These are phyloP conservation scores for Diadumene lineata DNA, from an alignment of 92 coral and sea anemone genomes.

Conservation along the genomic window DNA sequence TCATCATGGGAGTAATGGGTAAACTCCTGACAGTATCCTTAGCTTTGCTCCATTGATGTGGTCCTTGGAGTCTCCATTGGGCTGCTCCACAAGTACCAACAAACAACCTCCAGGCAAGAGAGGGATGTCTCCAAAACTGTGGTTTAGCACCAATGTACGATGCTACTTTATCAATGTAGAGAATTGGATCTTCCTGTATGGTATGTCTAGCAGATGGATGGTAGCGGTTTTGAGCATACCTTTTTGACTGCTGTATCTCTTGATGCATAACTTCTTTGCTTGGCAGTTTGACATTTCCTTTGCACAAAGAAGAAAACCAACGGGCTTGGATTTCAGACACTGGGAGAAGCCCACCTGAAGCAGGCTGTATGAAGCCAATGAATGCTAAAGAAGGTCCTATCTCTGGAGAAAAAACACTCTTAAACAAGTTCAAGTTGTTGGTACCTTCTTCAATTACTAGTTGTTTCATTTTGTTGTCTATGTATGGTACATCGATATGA, in stretches of 20 bases:
- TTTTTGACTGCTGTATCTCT: slow-evolving; percentile 42
- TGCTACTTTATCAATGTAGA: slow-evolving; percentile 67
- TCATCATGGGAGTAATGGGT: slow-evolving; percentile 74
- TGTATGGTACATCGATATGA: slow-evolving; percentile 52
- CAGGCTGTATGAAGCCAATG: slow-evolving; percentile 75
- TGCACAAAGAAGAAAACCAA: slow-evolving; percentile 80
- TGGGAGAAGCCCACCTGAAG: slow-evolving; percentile 78
- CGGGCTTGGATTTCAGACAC: slow-evolving; percentile 81
- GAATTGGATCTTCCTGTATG: slow-evolving; percentile 71
- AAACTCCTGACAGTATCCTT: slow-evolving; percentile 48
- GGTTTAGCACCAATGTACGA: slow-evolving; percentile 79
- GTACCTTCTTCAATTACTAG: slow-evolving; percentile 53
- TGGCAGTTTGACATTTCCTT: slow-evolving; percentile 62
- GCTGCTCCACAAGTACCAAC: slow-evolving; percentile 75
- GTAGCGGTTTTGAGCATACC: slow-evolving; percentile 33
- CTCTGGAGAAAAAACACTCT: slow-evolving; percentile 67
- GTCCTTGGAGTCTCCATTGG: slow-evolving; percentile 81
- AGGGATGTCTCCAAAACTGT: slow-evolving; percentile 72
- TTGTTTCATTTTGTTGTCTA: slow-evolving; percentile 38
- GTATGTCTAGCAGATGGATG: slow-evolving; percentile 72
- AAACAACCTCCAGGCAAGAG: slow-evolving; percentile 61
- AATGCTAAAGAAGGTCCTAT: slow-evolving; percentile 67
- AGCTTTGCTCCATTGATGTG: slow-evolving; percentile 69
- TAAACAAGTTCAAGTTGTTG: slow-evolving; percentile 66
- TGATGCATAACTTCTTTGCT: slow-evolving; percentile 36